Percentiles rank a stretch among this genome's conserved stretches.
Evolutionary conservation across 2,113 vertebrate genomes (phyloP).

Genomic region (Pituophis catenifer): DNA sequence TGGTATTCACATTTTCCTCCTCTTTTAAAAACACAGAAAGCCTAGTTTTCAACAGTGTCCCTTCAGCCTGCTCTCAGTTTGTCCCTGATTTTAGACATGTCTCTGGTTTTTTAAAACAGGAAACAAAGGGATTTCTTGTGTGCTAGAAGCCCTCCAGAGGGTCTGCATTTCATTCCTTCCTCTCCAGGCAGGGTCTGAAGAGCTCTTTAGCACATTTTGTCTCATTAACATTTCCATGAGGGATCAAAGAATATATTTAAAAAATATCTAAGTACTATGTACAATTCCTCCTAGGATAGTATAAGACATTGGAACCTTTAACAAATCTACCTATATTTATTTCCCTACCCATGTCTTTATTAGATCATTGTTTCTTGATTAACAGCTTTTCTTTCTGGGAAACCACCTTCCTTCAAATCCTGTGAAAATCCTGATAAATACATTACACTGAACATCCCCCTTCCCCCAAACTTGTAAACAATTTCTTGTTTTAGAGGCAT

Average conservation of each 20-base stretch:
- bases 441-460: background rate
- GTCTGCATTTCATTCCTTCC: slow-evolving; percentile 73
- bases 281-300: background rate
- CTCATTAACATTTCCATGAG: slow-evolving; percentile 89
- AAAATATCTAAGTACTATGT: slow-evolving; percentile 49
- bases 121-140: slow-evolving; percentile 88
- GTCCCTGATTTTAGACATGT: slow-evolving; percentile 71
- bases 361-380: slow-evolving; percentile 58
- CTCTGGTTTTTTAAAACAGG: slow-evolving; percentile 78
- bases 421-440: background rate
- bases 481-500: slow-evolving; percentile 30
- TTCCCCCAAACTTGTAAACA: slow-evolving; percentile 1
- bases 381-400: slow-evolving; percentile 49
- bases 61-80: slow-evolving; percentile 70
- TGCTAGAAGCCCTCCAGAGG: slow-evolving; percentile 76
- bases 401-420: slow-evolving; percentile 14
- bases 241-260: slow-evolving; percentile 74
- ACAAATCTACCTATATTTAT: background rate
- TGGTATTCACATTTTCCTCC: slow-evolving; percentile 51
- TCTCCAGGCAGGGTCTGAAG: slow-evolving; percentile 67
- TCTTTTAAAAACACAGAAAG: slow-evolving; percentile 52
- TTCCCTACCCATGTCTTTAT: slow-evolving; percentile 51
- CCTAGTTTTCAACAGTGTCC: slow-evolving; percentile 57
- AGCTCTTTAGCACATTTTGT: slow-evolving; percentile 72
- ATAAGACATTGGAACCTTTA: slow-evolving; percentile 1